A percentile compares a stretch with the other conserved stretches of the same genome.
phyloP scores from a whole-genome alignment of 2,888 invertebrate species.

The Oeneis ivallda region DNA sequence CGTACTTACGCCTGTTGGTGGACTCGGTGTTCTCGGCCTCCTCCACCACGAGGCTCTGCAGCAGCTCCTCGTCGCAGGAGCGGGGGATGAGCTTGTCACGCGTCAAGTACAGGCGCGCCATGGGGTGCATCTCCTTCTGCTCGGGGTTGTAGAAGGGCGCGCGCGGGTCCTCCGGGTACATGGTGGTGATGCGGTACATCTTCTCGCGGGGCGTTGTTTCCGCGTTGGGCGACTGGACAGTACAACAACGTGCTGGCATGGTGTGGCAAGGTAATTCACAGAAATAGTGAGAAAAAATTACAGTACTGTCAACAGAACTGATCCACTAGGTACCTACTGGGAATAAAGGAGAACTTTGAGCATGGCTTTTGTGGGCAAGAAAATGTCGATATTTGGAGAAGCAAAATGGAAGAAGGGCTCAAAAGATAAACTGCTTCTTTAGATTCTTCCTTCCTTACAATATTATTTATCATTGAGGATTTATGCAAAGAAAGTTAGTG shows the following conservation, averaged over 20 bases:
- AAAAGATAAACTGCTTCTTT: too few species aligned
- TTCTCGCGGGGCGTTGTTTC: constrained; percentile 90
- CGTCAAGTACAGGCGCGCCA: constrained; percentile 90
- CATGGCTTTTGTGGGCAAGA: too few species aligned
- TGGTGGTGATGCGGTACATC: constrained; percentile 94
- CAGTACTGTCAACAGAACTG: background rate
- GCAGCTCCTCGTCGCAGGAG: constrained; percentile 85
- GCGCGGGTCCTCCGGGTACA: constrained; percentile 93
- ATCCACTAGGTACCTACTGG: too few species aligned
- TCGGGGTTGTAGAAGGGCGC: constrained; percentile 95
- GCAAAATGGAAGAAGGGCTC: too few species aligned
- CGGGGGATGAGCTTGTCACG: constrained; percentile 88
- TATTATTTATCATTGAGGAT: too few species aligned
- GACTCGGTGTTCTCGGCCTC: constrained; percentile 86
- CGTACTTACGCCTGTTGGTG: constrained; percentile 83
- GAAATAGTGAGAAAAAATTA: too few species aligned
- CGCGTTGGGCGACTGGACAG: constrained; percentile 86
- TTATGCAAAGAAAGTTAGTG: too few species aligned
- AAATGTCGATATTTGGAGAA: too few species aligned
- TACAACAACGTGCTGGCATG: background rate
- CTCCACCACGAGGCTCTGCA: constrained; percentile 82
- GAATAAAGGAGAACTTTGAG: too few species aligned
- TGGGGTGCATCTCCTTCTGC: constrained; percentile 86
- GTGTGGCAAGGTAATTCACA: background rate
- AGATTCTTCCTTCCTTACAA: too few species aligned